Evolutionary conservation across 2,113 vertebrate species (phyloP).

Genomic region (Macheiramphus alcinus): DNA sequence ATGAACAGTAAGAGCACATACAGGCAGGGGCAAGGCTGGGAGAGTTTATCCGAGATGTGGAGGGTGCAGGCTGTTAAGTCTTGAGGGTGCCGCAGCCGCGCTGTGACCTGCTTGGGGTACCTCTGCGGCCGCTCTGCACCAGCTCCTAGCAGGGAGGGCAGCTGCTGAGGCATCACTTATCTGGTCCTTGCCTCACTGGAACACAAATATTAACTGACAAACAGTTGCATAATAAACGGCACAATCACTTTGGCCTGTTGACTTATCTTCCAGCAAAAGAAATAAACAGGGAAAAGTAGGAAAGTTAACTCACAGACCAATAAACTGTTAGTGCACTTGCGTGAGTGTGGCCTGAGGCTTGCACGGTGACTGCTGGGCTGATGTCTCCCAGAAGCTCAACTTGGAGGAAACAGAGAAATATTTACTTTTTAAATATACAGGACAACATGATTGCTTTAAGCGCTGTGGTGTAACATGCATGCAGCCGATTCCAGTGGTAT

Average conservation of each 20-base stretch:
- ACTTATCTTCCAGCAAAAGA: not conserved
- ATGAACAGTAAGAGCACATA: fast-evolving
- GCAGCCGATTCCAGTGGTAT: not conserved
- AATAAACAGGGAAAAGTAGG: not conserved
- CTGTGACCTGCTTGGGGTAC: not conserved
- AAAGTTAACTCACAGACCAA: not conserved
- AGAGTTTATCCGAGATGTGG: fast-evolving
- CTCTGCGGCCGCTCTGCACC: not conserved
- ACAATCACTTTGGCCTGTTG: not conserved
- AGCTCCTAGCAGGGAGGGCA: not conserved
- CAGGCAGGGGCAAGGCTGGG: not conserved
- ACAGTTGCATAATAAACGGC: not conserved
- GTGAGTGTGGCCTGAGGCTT: not conserved
- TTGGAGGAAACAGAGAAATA: not conserved
- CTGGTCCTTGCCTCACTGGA: slow-evolving; percentile 26
- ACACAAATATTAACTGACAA: slow-evolving; percentile 47
- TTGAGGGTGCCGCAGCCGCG: fast-evolving
- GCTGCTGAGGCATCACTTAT: not conserved
- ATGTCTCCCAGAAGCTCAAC: not conserved
- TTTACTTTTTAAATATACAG: not conserved
- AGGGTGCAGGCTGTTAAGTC: not conserved
- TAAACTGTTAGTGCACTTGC: not conserved
- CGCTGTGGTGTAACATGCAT: fast-evolving
- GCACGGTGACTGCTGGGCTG: not conserved
- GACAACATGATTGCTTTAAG: not conserved